A percentile compares a stretch with the other conserved stretches of the same genome.
Conservation (phyloP, 2,797 vertebrate genomes). For the Melopsittacus undulatus region DNA sequence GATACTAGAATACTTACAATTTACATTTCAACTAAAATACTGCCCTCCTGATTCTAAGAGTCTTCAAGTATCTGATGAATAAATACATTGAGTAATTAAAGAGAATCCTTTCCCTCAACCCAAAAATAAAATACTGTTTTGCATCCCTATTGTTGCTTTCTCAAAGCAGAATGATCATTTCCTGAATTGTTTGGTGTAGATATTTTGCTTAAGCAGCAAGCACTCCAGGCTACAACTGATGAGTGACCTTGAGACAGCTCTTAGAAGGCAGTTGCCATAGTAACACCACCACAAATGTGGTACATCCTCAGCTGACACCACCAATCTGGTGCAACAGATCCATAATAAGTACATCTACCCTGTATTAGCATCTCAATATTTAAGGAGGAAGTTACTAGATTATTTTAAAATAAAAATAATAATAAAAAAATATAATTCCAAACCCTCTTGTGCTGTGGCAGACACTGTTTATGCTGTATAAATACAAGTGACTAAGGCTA, state of each 20-base stretch:
- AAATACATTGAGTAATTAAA: background rate
- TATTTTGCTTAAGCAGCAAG: constrained; percentile 76
- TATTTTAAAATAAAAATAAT: too few relatives aligned
- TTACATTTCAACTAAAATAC: background rate
- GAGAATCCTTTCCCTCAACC: background rate
- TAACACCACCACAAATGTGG: constrained; percentile 79
- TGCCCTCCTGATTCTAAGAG: background rate
- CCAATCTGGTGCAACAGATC: constrained; percentile 68
- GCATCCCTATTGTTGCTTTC: constrained; percentile 8
- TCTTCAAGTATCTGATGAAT: background rate
- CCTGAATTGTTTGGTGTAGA: constrained; percentile 41
- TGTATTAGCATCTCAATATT: background rate
- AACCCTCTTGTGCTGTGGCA: background rate
- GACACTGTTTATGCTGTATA: too few relatives aligned
- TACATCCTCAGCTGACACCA: constrained; percentile 73
- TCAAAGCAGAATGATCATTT: constrained; percentile 32
- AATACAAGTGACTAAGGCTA: background rate
- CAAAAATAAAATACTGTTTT: background rate
- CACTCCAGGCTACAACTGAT: constrained; percentile 74
- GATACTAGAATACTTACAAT: background rate
- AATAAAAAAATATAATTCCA: background rate
- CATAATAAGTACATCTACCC: constrained; percentile 6
- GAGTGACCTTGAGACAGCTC: constrained; percentile 86
- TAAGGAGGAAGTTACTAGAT: background rate
- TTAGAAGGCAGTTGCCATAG: constrained; percentile 81